Conservation (phyloP, 1,140 invertebrate genomes). For the Phenacoccus solenopsis region DNA sequence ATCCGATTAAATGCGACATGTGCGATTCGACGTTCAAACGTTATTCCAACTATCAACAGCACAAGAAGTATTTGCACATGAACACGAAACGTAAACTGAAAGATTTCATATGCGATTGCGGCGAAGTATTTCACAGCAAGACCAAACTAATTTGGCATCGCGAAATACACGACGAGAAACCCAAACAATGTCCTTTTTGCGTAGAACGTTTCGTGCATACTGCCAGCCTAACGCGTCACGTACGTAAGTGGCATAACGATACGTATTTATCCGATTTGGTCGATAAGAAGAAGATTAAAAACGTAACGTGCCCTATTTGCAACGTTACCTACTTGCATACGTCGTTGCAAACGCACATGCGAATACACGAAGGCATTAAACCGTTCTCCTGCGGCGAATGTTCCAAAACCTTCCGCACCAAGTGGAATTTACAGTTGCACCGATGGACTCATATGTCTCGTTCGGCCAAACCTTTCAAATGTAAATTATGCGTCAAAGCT, state of each 20-base stretch:
- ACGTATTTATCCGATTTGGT: constrained; percentile 49
- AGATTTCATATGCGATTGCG: constrained; percentile 68
- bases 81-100: constrained; percentile 51
- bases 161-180: constrained; percentile 66
- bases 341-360: constrained; percentile 66
- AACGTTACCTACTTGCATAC: constrained; percentile 62
- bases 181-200: constrained; percentile 69
- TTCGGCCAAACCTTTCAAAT: constrained; percentile 72
- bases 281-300: constrained; percentile 41
- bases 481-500: constrained; percentile 64
- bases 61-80: constrained; percentile 56
- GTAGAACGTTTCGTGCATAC: constrained; percentile 70
- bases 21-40: constrained; percentile 72
- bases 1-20: constrained; percentile 64
- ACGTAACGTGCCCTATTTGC: constrained; percentile 66
- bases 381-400: constrained; percentile 68
- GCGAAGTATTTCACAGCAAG: constrained; percentile 62
- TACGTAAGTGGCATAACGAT: constrained; percentile 63
- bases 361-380: constrained; percentile 56
- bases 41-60: constrained; percentile 72
- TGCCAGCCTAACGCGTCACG: constrained; percentile 66
- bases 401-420: constrained; percentile 70
- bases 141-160: constrained; percentile 72
- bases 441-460: constrained; percentile 77
- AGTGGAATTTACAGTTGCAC: constrained; percentile 78